Base-by-base conservation (phyloP, 2,888 invertebrate species). In the Tinea pellionella region DNA sequence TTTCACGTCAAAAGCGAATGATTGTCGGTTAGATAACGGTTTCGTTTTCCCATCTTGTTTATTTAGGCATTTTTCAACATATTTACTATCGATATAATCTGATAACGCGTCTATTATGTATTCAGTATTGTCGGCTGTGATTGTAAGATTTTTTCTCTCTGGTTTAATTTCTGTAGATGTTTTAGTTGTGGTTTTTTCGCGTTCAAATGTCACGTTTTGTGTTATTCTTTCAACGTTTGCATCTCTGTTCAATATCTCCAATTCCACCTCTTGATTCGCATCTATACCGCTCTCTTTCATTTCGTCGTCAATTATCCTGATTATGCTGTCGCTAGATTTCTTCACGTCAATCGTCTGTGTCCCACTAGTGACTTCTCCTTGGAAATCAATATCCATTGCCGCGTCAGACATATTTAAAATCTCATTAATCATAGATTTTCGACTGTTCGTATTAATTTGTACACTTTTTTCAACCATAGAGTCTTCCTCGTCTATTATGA, bases 61-160 rank as follows among this genome's bases (percentile, higher is more conserved):
- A 32, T 57, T 57, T 15, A 16, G 4, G 9, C 13, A 15, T 47
- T 47, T 47, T 15, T 47, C 16, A 1, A 16, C 47, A 15, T 47
- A 13, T 15, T n/a, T 47, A 16, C 2, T n/a, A 47, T 80, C 80
- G 4, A 80, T 82, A 1, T 79, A 71, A 61, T 77, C 70, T 0
- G 77, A 73, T 0, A 85, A 64, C 71, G 82, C 74, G 42, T 78
- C 75, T 9, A 85, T 64, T 2, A 85, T 66, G 32, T 80, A 77
- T 9, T 72, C 74, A 0, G 84, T 85, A 58, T 77, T 72, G 24
- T 83, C 72, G 0, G 75, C 78, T 37, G 37, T 24, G 41, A 24
- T 70, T 24, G 6, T 6, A 2, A 24, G 6, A 24, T 24, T 2
- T 3, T 24, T 24, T 68, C 62, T 68, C 72, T 9, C 6, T 47